Evolutionary conservation across 92 coral and sea anemone genomes (phyloP).

Genomic region (Actinernus sp.): DNA sequence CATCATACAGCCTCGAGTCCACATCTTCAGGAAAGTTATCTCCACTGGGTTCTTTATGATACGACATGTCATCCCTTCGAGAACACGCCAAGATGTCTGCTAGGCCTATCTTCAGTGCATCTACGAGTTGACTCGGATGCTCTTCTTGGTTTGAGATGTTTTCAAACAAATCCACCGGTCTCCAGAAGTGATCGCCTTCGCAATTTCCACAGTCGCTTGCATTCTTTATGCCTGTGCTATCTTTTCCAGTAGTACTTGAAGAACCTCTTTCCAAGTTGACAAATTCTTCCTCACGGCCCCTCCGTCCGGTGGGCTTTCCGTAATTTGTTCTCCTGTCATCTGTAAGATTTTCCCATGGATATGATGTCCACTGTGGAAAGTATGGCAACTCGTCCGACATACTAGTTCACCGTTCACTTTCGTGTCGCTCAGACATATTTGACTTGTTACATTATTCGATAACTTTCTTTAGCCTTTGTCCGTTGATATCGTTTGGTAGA

Average conservation of each 20-base stretch:
- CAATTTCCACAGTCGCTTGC: too few relatives aligned
- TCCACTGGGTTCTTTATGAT: constrained; percentile 2
- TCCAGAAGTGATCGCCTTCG: too few relatives aligned
- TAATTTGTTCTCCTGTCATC: constrained; percentile 13
- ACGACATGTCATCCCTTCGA: constrained; percentile 8
- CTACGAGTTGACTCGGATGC: constrained; percentile 44
- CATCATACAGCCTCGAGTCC: constrained; percentile 9
- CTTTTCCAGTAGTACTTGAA: too few relatives aligned
- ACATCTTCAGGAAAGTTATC: constrained; percentile 19
- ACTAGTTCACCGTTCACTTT: too few relatives aligned
- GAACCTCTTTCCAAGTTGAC: too few relatives aligned
- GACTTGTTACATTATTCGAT: too few relatives aligned
- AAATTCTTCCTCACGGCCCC: neutral
- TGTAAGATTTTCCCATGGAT: constrained; percentile 35
- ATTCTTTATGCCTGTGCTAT: too few relatives aligned
- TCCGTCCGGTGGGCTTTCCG: neutral
- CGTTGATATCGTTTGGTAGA: too few relatives aligned
- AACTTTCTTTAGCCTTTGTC: too few relatives aligned
- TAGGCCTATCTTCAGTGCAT: constrained; percentile 45
- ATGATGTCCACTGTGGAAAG: constrained; percentile 38
- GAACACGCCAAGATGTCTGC: constrained; percentile 32
- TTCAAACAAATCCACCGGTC: too few relatives aligned
- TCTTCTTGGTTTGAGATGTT: constrained; percentile 20
- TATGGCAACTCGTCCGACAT: constrained; percentile 19
- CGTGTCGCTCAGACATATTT: neutral